These are phyloP conservation scores for Pegoplata infirma DNA, from an alignment of 2,888 invertebrate genomes.

Conservation along the genomic window DNA sequence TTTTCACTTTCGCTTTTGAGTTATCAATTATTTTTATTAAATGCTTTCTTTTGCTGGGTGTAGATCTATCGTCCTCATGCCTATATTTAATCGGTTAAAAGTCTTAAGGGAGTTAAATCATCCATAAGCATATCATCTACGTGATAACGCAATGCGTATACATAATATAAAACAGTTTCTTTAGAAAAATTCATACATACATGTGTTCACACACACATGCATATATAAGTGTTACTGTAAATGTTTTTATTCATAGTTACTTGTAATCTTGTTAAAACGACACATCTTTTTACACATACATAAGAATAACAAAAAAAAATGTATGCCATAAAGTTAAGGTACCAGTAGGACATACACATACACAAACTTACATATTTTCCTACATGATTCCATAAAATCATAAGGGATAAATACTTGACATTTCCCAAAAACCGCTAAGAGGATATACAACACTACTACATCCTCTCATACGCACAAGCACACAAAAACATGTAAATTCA, in stretches of 20 bases:
- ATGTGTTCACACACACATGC: no score
- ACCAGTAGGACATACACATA: background rate
- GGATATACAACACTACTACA: constrained; percentile 31
- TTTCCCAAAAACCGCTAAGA: constrained; percentile 47
- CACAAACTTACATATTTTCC: background rate
- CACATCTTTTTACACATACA: constrained; percentile 40
- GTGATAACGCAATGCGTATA: constrained; percentile 40
- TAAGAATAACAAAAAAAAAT: constrained; percentile 16
- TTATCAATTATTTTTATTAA: no score
- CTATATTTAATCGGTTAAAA: constrained; percentile 42
- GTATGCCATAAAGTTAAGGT: constrained; percentile 17
- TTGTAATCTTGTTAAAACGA: constrained; percentile 44
- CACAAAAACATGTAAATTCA: background rate
- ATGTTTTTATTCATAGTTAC: constrained; percentile 11
- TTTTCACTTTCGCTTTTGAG: no score
- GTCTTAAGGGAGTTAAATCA: constrained; percentile 50
- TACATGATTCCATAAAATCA: constrained; percentile 18
- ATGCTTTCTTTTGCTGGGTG: no score
- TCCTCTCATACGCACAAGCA: background rate
- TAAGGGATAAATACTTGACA: constrained; percentile 47
- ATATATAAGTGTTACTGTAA: background rate
- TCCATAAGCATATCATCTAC: constrained; percentile 38
- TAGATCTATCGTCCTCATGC: no score
- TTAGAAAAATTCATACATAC: background rate
- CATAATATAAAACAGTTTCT: constrained; percentile 21